Conservation (phyloP, 2,888 invertebrate genomes). For the Aphodius sticticus region DNA sequence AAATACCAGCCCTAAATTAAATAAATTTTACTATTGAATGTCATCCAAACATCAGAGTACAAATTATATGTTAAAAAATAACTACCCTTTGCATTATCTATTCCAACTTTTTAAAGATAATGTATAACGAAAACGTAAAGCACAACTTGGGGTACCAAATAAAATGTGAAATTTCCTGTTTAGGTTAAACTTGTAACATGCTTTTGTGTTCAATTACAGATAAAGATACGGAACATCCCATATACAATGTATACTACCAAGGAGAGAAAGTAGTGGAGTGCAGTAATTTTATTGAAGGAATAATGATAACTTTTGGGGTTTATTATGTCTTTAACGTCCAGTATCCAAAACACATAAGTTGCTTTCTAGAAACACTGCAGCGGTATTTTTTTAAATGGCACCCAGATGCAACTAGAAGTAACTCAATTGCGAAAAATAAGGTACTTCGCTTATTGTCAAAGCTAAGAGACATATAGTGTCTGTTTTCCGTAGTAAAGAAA, state of each 20-base stretch:
- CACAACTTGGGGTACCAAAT: neutral
- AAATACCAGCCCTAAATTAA: no score
- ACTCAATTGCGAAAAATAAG: neutral
- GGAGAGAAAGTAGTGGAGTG: neutral
- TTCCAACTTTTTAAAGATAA: no score
- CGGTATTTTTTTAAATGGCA: neutral
- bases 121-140: neutral
- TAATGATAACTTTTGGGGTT: neutral
- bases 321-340: neutral
- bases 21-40: no score
- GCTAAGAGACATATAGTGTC: neutral
- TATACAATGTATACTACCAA: neutral
- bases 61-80: no score
- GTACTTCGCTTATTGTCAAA: neutral
- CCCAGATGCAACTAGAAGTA: neutral
- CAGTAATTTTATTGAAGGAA: neutral
- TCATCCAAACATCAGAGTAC: no score
- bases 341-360: neutral
- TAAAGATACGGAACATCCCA: neutral
- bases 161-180: neutral
- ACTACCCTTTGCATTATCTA: no score
- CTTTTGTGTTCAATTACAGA: neutral
- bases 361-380: neutral
- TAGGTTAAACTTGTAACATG: neutral
- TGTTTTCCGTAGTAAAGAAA: neutral